These are phyloP conservation scores for Cossypha dichroa DNA, from an alignment of 2,797 vertebrate species.

Conservation along the genomic window DNA sequence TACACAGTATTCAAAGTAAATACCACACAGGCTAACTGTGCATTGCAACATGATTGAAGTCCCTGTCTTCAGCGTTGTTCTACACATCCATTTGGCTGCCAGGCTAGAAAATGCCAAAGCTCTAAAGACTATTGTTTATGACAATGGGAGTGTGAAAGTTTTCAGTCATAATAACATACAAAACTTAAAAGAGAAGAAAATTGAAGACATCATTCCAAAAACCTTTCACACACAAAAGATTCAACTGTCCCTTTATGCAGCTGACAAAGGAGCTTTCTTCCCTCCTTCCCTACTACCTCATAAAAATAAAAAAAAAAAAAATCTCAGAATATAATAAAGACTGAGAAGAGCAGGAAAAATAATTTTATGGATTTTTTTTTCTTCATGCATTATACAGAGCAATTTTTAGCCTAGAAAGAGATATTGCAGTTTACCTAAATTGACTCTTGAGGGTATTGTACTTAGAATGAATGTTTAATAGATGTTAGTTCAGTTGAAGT, in stretches of 20 bases:
- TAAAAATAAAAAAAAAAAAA: not conserved
- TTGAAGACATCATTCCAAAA: not conserved
- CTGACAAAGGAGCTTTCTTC: conserved; percentile 7
- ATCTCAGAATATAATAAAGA: not conserved
- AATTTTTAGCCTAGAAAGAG: conserved; percentile 17
- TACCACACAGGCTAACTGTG: not conserved
- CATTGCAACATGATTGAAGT: not conserved
- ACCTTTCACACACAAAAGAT: not conserved
- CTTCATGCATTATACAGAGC: not conserved
- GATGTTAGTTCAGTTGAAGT: not conserved
- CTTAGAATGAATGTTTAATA: conserved; percentile 39
- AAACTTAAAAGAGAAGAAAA: conserved; percentile 16
- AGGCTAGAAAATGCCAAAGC: not conserved
- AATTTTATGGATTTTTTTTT: conserved; percentile 19
- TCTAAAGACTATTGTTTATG: not conserved
- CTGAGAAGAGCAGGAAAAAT: not conserved
- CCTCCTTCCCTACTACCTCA: not conserved
- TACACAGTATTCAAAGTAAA: not conserved
- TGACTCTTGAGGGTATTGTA: conserved; percentile 40
- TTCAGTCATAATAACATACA: not conserved
- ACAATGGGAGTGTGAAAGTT: not conserved
- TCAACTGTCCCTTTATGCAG: not conserved
- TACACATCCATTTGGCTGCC: not conserved
- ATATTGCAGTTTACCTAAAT: conserved; percentile 35
- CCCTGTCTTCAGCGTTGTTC: not conserved